A percentile compares a stretch with the other conserved stretches of the same genome.
These are phyloP conservation scores for Protobothrops flavoviridis DNA, from an alignment of 2,113 vertebrate genomes.

Conservation along the genomic window DNA sequence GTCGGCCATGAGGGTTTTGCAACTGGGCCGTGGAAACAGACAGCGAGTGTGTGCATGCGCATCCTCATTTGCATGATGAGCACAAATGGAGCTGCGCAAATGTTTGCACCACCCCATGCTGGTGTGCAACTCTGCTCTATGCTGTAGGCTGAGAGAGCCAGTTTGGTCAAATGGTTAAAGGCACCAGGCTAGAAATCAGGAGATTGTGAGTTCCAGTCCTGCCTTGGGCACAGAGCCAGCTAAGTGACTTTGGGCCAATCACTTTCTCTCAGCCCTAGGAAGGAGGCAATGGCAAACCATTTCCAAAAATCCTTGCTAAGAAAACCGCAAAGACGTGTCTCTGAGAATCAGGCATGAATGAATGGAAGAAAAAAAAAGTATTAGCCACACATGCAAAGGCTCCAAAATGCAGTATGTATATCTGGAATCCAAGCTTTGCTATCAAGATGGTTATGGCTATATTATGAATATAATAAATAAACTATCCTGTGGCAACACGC, in stretches of 20 bases:
- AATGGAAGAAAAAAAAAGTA: neutral
- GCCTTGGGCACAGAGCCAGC: neutral
- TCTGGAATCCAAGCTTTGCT: neutral
- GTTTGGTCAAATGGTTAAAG: neutral
- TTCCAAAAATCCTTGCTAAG: neutral
- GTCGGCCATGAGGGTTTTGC: too few relatives aligned
- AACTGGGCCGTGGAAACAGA: too few relatives aligned
- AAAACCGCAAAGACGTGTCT: neutral
- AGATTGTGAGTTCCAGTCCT: neutral
- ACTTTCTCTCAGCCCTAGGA: neutral
- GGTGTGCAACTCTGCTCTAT: too few relatives aligned
- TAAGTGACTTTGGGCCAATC: neutral
- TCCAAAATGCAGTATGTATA: neutral
- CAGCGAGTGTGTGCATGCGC: too few relatives aligned
- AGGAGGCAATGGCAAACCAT: neutral
- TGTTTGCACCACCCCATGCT: too few relatives aligned
- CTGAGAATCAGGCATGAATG: neutral
- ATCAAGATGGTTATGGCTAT: neutral
- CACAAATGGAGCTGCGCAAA: too few relatives aligned
- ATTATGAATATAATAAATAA: neutral
- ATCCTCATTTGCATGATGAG: too few relatives aligned
- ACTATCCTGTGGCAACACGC: neutral
- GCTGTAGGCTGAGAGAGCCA: neutral
- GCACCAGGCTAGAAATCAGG: neutral
- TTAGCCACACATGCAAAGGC: neutral